Percentiles rank a stretch among this genome's conserved stretches.
Conservation (phyloP, 2,797 vertebrate species). For the Chiloscyllium punctatum region DNA sequence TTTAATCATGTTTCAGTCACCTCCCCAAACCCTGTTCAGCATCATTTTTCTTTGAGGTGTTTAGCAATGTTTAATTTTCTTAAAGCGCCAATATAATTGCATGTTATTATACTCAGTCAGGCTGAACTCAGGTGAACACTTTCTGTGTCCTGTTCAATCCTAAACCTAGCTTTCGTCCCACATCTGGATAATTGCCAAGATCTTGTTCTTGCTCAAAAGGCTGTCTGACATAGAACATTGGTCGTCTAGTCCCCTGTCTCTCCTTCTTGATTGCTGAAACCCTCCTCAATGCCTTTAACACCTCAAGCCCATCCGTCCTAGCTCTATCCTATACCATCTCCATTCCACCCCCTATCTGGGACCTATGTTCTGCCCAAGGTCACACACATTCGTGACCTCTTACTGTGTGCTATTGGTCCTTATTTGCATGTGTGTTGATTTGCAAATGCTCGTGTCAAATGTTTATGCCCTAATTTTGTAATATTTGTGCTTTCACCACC, state of each 20-base stretch:
- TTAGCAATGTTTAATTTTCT: not conserved
- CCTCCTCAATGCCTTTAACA: not conserved
- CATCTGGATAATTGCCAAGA: not conserved
- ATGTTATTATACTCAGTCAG: not conserved
- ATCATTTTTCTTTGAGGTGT: not conserved
- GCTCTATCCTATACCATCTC: not conserved
- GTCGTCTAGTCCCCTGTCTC: not conserved
- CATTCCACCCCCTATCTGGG: not conserved
- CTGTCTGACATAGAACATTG: not conserved
- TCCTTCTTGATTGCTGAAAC: not conserved
- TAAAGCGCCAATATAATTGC: not conserved
- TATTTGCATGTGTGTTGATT: not conserved
- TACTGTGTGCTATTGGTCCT: not conserved
- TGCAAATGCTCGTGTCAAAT: not conserved
- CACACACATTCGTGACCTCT: not conserved
- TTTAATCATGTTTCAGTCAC: not conserved
- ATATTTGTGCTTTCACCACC: not conserved
- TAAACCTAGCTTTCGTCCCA: not conserved
- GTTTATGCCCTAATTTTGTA: not conserved
- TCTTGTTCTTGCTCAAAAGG: not conserved
- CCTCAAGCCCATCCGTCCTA: not conserved
- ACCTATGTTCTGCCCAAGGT: not conserved
- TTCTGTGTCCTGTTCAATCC: not conserved
- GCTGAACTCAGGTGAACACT: not conserved
- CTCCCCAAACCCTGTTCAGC: not conserved